Evolutionary conservation across 2,888 invertebrate species (phyloP), one percentile per base, ranked within the genome.

Genomic region (Drosophila planitibia): DNA sequence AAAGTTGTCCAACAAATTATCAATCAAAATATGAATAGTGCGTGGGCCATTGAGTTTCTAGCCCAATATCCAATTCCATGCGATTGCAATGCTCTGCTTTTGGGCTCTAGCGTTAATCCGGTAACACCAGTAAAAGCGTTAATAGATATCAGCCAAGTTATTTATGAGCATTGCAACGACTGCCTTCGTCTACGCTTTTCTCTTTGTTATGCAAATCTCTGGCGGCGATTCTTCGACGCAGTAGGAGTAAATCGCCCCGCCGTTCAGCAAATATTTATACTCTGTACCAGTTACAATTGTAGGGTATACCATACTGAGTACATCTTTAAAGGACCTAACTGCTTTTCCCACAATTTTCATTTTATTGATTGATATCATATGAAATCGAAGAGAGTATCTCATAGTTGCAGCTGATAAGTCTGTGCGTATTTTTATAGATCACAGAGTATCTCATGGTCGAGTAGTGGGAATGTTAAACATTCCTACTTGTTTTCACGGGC

Each of bases 231-330:
- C 67, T 70, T 76, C 69, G 64, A 59, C 79, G 64, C 78, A 80
- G 91, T 91, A 89, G 91, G 91, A 91, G 89, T 86, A 91, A 91
- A 91, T 91, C 90, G 89, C 86, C 83, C 81, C 82, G 88, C 79
- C 83, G 89, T 81, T 85, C 88, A 88, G 88, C 85, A 83, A 88
- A 86, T 85, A 83, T 76, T 76, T 81, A 81, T 84, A 74, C 74
- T 70, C 73, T 67, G 64, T 59, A 71, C 1, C 12, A 19, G 7
- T 3, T 14, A 0, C 12, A 37, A 0, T 0, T 1, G 4, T 32
- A 9, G 70, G 53, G 70, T 62, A 51, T 63, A n/a, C 28, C 32
- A 7, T 0, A 4, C 7, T 16, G 0, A 35, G 12, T 1, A 10
- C 16, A 12, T 4, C 1, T 28, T 6, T n/a, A 6, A 19, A 1